Percentiles rank a stretch among this genome's conserved stretches.
Conservation (phyloP, 2,797 vertebrate species). For the Zalophus californianus region DNA sequence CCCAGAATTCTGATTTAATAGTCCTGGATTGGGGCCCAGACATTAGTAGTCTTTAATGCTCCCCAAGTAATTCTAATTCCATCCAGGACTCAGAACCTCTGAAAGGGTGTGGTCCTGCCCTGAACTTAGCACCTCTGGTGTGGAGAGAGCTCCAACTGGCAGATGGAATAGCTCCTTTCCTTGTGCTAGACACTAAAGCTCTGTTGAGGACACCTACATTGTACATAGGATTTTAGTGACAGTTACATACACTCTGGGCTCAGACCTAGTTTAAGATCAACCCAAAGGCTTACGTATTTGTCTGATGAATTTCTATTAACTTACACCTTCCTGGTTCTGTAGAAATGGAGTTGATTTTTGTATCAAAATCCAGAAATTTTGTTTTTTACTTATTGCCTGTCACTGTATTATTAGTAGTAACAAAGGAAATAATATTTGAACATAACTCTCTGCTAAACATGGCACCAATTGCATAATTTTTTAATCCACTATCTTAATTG, state of each 20-base stretch:
- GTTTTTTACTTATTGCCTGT: background rate
- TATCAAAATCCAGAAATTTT: background rate
- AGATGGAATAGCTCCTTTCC: background rate
- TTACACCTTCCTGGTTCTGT: background rate
- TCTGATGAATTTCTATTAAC: background rate
- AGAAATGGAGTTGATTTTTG: background rate
- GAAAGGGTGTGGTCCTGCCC: background rate
- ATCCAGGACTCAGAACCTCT: background rate
- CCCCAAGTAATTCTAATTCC: background rate
- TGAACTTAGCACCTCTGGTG: background rate
- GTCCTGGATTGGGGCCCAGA: background rate
- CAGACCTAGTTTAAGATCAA: background rate
- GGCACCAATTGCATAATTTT: background rate
- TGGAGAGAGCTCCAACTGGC: background rate
- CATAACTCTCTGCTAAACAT: background rate
- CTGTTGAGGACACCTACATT: background rate
- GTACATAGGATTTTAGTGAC: background rate
- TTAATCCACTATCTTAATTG: constrained; percentile 34
- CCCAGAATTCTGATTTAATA: background rate
- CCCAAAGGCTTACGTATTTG: background rate
- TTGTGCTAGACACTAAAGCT: background rate
- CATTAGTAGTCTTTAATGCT: background rate
- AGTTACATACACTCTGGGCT: background rate
- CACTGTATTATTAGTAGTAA: background rate
- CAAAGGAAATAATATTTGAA: constrained; percentile 12